phyloP scores from a whole-genome alignment of 2,797 vertebrate species.

The Scyliorhinus canicula region DNA sequence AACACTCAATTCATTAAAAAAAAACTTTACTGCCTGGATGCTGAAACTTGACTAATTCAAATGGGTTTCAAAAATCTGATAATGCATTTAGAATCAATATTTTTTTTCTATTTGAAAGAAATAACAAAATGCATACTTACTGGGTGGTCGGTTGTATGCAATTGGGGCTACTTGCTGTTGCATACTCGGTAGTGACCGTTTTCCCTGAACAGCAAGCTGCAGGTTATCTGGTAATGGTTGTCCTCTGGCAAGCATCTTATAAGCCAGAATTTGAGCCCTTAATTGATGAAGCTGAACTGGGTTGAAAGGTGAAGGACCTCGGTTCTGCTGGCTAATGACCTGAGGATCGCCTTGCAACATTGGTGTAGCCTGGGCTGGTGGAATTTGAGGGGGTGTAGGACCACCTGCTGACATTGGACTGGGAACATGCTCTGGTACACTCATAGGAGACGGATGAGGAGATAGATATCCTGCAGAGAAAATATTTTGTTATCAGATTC shows the following conservation, averaged over 20 bases:
- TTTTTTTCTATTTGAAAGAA: neutral
- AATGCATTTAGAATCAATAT: neutral
- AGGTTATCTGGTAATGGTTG: constrained; percentile 92
- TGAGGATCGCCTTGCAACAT: constrained; percentile 82
- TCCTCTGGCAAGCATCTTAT: constrained; percentile 90
- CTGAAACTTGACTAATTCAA: neutral
- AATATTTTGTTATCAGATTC: neutral
- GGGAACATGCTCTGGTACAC: constrained; percentile 80
- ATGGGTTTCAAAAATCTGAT: neutral
- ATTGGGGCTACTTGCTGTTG: constrained; percentile 70
- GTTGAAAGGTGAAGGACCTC: constrained; percentile 87
- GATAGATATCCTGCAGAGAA: constrained; percentile 80
- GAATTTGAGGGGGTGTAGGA: constrained; percentile 87
- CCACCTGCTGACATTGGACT: constrained; percentile 92
- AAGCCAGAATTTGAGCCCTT: constrained; percentile 92
- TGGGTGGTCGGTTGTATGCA: constrained; percentile 76
- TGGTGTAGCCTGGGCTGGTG: constrained; percentile 71
- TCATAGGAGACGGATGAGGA: constrained; percentile 86
- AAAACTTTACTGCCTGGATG: neutral
- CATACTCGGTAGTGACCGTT: constrained; percentile 87
- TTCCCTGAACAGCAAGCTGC: constrained; percentile 93
- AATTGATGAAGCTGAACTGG: constrained; percentile 92
- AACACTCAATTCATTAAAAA: neutral
- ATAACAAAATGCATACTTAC: constrained; percentile 56
- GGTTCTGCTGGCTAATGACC: constrained; percentile 72